Base-by-base conservation (phyloP, 2,888 invertebrate species). In the Netelia virgata region DNA sequence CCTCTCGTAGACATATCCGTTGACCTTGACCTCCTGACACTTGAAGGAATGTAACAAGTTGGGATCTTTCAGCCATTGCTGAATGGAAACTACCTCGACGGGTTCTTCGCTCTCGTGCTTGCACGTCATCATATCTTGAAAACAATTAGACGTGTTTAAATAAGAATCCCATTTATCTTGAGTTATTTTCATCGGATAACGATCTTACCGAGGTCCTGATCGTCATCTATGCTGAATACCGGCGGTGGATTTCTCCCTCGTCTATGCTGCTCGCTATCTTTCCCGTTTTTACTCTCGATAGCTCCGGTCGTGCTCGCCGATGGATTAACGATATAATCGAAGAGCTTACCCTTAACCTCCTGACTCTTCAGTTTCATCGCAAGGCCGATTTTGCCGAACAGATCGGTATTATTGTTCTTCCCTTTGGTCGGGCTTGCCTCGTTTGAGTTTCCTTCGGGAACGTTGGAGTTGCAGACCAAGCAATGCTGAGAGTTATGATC, bases 191-290 rank as follows among this genome's bases (percentile, higher is more conserved):
- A 3, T 9, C 72, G 59, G 23, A 73, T 50, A 28, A 18, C 10
- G 85, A 92, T 87, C 87, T 94, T 90, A 84, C 95, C 94, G 86
- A 95, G 95, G 90, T 96, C 96, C 86, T 96, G 95, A 92, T 98
- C 98, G 91, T 98, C 98, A 90, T 98, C 98, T 91, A 99, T 98
- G 93, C 98, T 98, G 93, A 99, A 99, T 9, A 99, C 98, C 8
- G 98, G 98, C 0, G 97, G 97, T 78, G 97, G 97, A 94, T 98
- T 98, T 88, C 98, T 95, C 93, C 98, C 98, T 61, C 97, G 95
- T 93, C 97, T 98, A 47, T 84, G 87, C 55, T 89, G 86, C 43
- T 93, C 93, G n/a, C 97, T 97, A 89, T 97, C 96, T 92, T 96
- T 96, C 91, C 98, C 98, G 80, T 95, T 95, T 87, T 97, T 97